A percentile compares a stretch with the other conserved stretches of the same genome.
Evolutionary conservation across 2,888 invertebrate genomes (phyloP).

Genomic region (Leptothorax acervorum): DNA sequence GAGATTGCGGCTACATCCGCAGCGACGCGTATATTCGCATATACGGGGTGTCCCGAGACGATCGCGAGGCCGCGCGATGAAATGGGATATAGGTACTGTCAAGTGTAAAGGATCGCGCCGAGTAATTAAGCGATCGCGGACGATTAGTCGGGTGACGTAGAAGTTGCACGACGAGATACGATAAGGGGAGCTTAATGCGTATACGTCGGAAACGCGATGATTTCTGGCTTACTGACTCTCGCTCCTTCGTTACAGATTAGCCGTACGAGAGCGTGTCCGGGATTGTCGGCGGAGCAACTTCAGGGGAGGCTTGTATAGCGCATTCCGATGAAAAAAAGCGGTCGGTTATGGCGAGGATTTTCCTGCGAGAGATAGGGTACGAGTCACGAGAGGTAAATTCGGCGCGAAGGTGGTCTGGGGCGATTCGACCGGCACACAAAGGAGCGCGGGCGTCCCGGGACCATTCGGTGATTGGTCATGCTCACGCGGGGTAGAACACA

Average conservation of each 20-base stretch:
- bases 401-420: conserved; percentile 57
- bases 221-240: neutral
- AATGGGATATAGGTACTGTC: neutral
- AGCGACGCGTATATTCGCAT: conserved; percentile 41
- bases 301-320: neutral
- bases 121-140: neutral
- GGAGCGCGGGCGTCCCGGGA: conserved; percentile 55
- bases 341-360: conserved; percentile 3
- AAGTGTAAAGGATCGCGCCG: neutral
- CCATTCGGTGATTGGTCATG: conserved; percentile 72
- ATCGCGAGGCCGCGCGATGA: neutral
- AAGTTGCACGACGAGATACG: neutral
- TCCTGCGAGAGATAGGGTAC: neutral
- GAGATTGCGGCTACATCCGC: conserved; percentile 71
- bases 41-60: conserved; percentile 64
- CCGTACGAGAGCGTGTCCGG: neutral
- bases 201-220: neutral
- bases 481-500: conserved; percentile 60
- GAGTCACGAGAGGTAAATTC: conserved; percentile 56
- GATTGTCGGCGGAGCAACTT: neutral
- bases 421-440: conserved; percentile 49
- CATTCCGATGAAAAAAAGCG: neutral
- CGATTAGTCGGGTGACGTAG: neutral
- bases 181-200: neutral
- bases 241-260: neutral